Evolutionary conservation across 53 echinoderm and acorn worm species (phyloP).

Genomic region (Holothuria scabra): DNA sequence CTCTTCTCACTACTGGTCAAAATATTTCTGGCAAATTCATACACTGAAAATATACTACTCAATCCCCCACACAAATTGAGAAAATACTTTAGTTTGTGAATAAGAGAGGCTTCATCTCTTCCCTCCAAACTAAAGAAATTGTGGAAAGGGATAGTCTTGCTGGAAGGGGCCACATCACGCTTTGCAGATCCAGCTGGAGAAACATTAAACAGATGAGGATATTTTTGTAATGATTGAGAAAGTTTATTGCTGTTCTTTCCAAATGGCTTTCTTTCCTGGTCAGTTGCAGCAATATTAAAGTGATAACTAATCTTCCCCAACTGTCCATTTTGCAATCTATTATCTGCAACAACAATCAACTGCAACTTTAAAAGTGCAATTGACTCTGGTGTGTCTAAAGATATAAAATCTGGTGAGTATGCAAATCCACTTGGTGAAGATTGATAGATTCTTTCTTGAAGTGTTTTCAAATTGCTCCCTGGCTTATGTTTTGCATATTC

Average conservation of each 20-base stretch:
- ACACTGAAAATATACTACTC: neutral
- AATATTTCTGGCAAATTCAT: conserved; percentile 18
- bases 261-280: conserved; percentile 1
- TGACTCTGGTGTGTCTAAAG: neutral
- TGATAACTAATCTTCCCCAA: neutral
- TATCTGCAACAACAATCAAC: conserved; percentile 8
- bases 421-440: neutral
- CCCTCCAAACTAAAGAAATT: neutral
- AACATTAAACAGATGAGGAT: neutral
- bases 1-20: conserved; percentile 1
- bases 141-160: conserved; percentile 1
- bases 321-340: neutral
- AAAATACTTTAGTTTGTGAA: conserved; percentile 37
- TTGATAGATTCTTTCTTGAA: neutral
- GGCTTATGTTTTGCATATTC: neutral
- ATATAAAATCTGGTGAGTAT: conserved; percentile 13
- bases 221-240: conserved; percentile 4
- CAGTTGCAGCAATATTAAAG: neutral
- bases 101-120: neutral
- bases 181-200: neutral
- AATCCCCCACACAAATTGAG: conserved; percentile 18
- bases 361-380: conserved; percentile 10
- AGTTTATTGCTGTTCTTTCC: neutral
- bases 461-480: neutral
- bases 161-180: neutral